Evolutionary conservation across 2,113 vertebrate species (phyloP), one percentile per base, ranked within the genome.

Genomic region (Sinocyclocheilus maitianheensis): DNA sequence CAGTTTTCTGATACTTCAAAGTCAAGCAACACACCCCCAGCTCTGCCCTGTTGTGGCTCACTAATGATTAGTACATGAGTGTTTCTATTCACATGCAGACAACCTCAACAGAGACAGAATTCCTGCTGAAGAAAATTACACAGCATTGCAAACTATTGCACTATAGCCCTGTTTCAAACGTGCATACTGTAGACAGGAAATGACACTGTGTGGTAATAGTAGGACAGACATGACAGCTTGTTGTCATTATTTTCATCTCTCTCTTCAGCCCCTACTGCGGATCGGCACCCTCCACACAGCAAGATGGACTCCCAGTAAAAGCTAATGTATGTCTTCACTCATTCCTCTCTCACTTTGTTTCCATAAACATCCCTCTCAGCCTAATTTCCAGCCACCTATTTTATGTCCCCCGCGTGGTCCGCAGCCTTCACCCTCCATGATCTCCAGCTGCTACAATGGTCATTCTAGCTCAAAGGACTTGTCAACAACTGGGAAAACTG

Each of bases 41-140:
- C 55, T 16, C 74, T 85, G 60, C 72, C 75, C 86, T 85, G 43
- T 89, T 85, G 79, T 84, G 74, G 48, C 79, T 89, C 77, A 75
- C 55, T 87, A 85, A 85, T 89, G 74, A 87, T 78, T 82, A 63
- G 84, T 74, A 71, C 75, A 55, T 87, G 83, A 67, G 18, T 48
- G 80, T 82, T 81, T 80, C 67, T 77, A 67, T 89, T 87, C 84
- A 83, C 74, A 75, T 22, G 77, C 67, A 60, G 69, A 51, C 82
- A 84, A 60, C 30, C 82, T 74, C 82, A 74, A 58, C 82, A 72
- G 82, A 84, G 30, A 58, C 1, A 5, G 18, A 55, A 40, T 84
- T 84, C 80, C 80, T 84, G 63, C 75, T 87, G 84, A 85, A 77
- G 48, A 85, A 85, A 87, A 89, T 87, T 83, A 83, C 84, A 87